phyloP scores from a whole-genome alignment of 2,113 vertebrate genomes.

The Clarias magur region DNA sequence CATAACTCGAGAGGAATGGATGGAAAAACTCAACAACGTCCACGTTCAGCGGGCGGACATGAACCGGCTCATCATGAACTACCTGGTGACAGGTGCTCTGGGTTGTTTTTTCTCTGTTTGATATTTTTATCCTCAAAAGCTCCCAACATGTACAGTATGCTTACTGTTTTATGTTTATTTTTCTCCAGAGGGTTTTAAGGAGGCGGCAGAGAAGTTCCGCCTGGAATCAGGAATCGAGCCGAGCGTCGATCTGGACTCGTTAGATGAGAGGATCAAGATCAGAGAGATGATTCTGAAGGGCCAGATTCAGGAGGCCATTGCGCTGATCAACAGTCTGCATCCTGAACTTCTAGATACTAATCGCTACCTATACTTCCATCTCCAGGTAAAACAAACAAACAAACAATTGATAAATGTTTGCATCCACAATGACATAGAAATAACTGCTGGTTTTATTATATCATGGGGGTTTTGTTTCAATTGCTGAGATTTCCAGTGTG shows the following conservation, averaged over 20 bases:
- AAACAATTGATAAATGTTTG: background rate
- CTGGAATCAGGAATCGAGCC: constrained; percentile 98
- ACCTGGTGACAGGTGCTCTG: constrained; percentile 89
- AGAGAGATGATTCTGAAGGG: constrained; percentile 97
- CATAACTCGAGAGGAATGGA: constrained; percentile 97
- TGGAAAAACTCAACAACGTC: constrained; percentile 97
- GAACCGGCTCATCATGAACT: constrained; percentile 99
- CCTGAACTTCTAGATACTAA: constrained; percentile 95
- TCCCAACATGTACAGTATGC: background rate
- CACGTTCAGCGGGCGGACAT: constrained; percentile 98
- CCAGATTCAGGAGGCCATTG: constrained; percentile 95
- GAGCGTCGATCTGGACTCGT: constrained; percentile 91
- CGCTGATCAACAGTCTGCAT: constrained; percentile 94
- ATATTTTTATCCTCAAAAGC: background rate
- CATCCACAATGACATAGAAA: background rate
- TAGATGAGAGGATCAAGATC: constrained; percentile 97
- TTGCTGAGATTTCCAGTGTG: background rate
- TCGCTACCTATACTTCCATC: constrained; percentile 96
- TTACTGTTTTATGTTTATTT: constrained; percentile 37
- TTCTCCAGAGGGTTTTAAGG: constrained; percentile 93
- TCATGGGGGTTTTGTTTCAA: background rate
- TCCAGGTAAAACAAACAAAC: constrained; percentile 77
- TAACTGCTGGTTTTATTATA: background rate
- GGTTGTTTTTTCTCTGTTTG: background rate
- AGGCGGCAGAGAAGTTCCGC: constrained; percentile 96